These are phyloP conservation scores for Euphonia xanthogaster DNA, from an alignment of 2,797 vertebrate genomes.

Conservation along the genomic window DNA sequence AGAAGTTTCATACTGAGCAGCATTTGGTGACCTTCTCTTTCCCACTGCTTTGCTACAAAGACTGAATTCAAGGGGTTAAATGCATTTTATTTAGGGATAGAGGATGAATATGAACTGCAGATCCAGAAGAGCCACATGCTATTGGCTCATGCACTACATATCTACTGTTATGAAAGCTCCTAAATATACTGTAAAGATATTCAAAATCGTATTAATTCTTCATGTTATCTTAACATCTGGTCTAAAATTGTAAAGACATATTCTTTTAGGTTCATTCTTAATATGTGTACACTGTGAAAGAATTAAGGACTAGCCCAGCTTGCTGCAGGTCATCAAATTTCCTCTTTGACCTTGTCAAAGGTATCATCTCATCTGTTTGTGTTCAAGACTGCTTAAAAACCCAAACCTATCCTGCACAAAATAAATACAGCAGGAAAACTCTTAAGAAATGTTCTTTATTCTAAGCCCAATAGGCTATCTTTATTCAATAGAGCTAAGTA, in stretches of 20 bases:
- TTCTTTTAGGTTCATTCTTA: not conserved
- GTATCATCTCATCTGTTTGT: not conserved
- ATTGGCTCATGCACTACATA: not conserved
- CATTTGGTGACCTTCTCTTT: not conserved
- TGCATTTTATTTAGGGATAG: not conserved
- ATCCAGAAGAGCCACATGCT: not conserved
- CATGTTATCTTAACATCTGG: not conserved
- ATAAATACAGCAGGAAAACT: slow-evolving; percentile 1
- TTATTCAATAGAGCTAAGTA: slow-evolving; percentile 27
- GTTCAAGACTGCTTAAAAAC: not conserved
- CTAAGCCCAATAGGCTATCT: not conserved
- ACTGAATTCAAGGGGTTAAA: not conserved
- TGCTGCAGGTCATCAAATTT: slow-evolving; percentile 18
- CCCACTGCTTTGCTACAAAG: not conserved
- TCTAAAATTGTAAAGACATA: not conserved
- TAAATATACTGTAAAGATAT: not conserved
- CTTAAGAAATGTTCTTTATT: slow-evolving; percentile 8
- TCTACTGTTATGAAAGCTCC: not conserved
- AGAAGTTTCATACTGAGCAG: not conserved
- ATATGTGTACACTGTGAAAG: not conserved
- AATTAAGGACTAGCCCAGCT: slow-evolving; percentile 8
- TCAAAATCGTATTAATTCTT: not conserved
- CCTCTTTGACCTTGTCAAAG: slow-evolving; percentile 8
- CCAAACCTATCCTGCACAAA: not conserved
- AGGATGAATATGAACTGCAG: not conserved